phyloP scores from a whole-genome alignment of 1,140 invertebrate genomes.

The Chymomyza costata region DNA sequence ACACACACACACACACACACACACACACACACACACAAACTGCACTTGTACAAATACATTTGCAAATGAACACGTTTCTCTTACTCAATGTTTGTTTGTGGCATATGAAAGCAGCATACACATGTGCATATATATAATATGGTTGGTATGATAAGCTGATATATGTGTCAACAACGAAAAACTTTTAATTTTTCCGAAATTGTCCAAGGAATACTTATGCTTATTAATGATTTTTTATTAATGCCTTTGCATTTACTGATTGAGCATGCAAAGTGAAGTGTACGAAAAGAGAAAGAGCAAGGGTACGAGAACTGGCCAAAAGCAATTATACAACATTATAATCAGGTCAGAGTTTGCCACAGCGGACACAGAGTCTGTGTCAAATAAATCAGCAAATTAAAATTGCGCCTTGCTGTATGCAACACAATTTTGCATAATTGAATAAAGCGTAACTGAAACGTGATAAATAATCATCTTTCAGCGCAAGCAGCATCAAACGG shows the following conservation, averaged over 20 bases:
- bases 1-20: slow-evolving; percentile 4
- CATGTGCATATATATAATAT: not conserved
- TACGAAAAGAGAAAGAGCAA: too few relatives aligned
- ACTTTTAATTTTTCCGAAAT: slow-evolving; percentile 1
- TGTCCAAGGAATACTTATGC: too few relatives aligned
- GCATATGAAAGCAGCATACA: slow-evolving; percentile 6
- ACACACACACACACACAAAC: not conserved
- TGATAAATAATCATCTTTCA: slow-evolving; percentile 72
- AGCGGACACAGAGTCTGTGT: too few relatives aligned
- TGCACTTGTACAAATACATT: slow-evolving; percentile 58
- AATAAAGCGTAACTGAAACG: slow-evolving; percentile 59
- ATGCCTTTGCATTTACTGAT: slow-evolving; percentile 14
- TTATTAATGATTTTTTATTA: slow-evolving; percentile 61
- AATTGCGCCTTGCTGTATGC: slow-evolving; percentile 47
- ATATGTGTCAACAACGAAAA: slow-evolving; percentile 68
- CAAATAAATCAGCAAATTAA: too few relatives aligned
- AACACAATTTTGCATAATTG: slow-evolving; percentile 66
- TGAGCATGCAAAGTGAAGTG: too few relatives aligned
- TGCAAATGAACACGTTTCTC: slow-evolving; percentile 67
- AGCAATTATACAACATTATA: too few relatives aligned
- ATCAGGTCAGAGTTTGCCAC: too few relatives aligned
- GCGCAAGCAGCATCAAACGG: slow-evolving; percentile 32
- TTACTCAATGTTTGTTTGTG: slow-evolving; percentile 38
- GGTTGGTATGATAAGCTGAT: slow-evolving; percentile 37
- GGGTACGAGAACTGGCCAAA: too few relatives aligned